Conservation (phyloP, 1,140 invertebrate genomes). For the Plectus sambesii region DNA sequence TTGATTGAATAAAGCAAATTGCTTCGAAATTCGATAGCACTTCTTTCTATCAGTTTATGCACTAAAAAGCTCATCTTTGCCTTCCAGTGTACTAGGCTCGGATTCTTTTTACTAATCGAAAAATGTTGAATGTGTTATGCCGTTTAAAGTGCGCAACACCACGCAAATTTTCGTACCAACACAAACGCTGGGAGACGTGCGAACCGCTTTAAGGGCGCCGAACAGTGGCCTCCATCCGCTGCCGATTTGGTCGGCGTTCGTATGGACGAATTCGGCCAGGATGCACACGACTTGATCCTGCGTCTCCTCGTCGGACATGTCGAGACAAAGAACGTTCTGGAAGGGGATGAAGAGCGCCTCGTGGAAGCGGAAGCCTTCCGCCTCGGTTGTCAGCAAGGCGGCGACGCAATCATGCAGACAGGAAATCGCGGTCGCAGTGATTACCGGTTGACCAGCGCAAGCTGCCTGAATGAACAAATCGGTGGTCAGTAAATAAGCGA, state of each 20-base stretch:
- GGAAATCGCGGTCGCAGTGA: constrained; percentile 10
- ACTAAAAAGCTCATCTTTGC: too few species aligned
- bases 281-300: constrained; percentile 20
- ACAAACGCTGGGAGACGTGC: constrained; percentile 2
- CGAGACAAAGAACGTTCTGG: constrained; percentile 16
- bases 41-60: too few species aligned
- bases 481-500: too few species aligned
- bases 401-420: constrained; percentile 9
- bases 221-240: constrained; percentile 23
- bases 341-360: constrained; percentile 14
- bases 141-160: too few species aligned
- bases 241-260: constrained; percentile 6
- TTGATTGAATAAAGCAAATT: too few species aligned
- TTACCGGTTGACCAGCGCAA: too few species aligned
- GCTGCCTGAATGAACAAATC: too few species aligned
- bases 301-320: constrained; percentile 19
- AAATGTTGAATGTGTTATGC: too few species aligned
- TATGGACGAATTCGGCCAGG: constrained; percentile 14
- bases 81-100: constrained; percentile 2
- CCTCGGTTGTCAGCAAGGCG: constrained; percentile 13
- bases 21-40: too few species aligned
- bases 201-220: constrained; percentile 19
- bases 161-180: too few species aligned
- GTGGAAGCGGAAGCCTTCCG: constrained; percentile 13
- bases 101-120: too few species aligned